Percentiles rank a stretch among this genome's conserved stretches.
Evolutionary conservation across 1,140 invertebrate genomes (phyloP).

Genomic region (Ceratina calcarata): DNA sequence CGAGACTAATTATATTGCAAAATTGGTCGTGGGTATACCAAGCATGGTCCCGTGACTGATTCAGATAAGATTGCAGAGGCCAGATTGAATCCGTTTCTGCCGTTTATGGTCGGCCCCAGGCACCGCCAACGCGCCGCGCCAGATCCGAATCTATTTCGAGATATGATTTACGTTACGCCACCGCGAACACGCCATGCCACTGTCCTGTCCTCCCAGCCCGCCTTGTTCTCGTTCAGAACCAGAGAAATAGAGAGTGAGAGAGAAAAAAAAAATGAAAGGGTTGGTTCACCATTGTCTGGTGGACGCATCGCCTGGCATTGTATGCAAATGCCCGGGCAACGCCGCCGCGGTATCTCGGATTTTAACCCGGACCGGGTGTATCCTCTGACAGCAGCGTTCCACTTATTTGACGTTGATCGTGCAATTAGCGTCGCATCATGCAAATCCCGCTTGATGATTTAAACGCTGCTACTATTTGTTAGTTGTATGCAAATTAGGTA

Average conservation of each 20-base stretch:
- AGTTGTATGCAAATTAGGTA: no score
- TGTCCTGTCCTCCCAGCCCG: constrained; percentile 18
- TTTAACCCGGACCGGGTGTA: not conserved
- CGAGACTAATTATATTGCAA: constrained; percentile 37
- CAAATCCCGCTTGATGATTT: no score
- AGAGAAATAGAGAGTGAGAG: not conserved
- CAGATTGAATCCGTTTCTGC: constrained; percentile 29
- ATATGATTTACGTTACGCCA: constrained; percentile 62
- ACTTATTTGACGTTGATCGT: constrained; percentile 7
- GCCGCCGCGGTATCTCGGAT: constrained; percentile 40
- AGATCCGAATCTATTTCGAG: constrained; percentile 58
- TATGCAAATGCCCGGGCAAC: constrained; percentile 8
- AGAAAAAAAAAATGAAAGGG: constrained; percentile 27
- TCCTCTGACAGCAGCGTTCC: not conserved
- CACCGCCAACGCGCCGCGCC: constrained; percentile 4
- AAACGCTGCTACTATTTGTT: no score
- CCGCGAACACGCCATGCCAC: constrained; percentile 22
- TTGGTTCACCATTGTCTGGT: constrained; percentile 16
- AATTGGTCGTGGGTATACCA: constrained; percentile 18
- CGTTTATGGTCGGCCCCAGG: constrained; percentile 29
- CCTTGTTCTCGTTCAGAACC: constrained; percentile 35
- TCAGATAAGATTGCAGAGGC: constrained; percentile 50
- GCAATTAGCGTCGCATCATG: not conserved
- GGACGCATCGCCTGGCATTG: constrained; percentile 23
- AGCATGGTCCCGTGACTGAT: constrained; percentile 5